Conservation (phyloP, 2,797 vertebrate genomes). For the Danio jaintianensis region DNA sequence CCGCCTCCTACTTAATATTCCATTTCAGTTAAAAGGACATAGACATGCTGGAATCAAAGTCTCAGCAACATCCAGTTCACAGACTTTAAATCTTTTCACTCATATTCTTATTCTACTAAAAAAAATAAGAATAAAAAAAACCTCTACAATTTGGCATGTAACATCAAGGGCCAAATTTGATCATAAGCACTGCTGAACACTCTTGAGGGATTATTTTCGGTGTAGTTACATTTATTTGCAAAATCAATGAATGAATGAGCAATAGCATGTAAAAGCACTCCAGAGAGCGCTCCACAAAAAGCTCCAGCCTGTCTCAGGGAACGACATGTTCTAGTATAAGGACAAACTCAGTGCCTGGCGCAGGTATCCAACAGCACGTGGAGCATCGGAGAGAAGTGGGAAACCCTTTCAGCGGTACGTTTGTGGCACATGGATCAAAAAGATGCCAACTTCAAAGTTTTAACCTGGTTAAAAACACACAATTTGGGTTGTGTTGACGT, state of each 20-base stretch:
- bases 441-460: conserved; percentile 50
- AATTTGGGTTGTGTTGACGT: conserved; percentile 44
- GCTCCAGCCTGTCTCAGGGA: neutral
- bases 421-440: conserved; percentile 51
- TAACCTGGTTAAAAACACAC: conserved; percentile 36
- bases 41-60: neutral
- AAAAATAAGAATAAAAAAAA: neutral
- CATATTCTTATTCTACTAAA: neutral
- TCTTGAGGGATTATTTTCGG: conserved; percentile 4
- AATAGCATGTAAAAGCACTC: conserved; percentile 9
- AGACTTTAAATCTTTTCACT: neutral
- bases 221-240: conserved; percentile 13
- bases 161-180: neutral
- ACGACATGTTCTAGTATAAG: conserved; percentile 1
- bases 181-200: conserved; percentile 14
- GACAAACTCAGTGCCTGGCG: neutral
- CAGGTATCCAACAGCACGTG: conserved; percentile 6
- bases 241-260: neutral
- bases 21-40: too few relatives aligned
- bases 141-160: neutral
- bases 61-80: too few relatives aligned
- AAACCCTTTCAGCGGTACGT: neutral
- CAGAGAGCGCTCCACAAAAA: neutral
- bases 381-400: neutral
- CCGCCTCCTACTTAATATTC: too few relatives aligned